Evolutionary conservation across 2,797 vertebrate genomes (phyloP), one percentile per base, ranked within the genome.

Genomic region (Amblyopsis hoosieri): DNA sequence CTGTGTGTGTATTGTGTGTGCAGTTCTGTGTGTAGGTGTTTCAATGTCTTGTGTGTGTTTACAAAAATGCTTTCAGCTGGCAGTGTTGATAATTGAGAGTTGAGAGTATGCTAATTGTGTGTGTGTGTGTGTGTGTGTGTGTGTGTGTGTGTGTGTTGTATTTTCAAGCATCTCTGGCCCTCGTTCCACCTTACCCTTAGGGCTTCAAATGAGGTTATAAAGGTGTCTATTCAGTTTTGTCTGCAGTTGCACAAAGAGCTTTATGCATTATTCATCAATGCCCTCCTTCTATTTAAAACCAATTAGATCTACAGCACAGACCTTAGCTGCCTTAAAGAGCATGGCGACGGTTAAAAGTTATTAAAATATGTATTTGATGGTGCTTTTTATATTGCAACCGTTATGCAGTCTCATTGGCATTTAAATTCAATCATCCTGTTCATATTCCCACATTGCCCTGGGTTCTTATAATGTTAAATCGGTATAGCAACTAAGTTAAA

Each of bases 41-140:
- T 8, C 3, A 37, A 37, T 37, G 33, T 37, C 33, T 37, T 37
- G 7, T 55, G 54, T 33, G 54, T 55, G 54, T 37, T 12, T 14
- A n/a, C 14, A 14, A 4, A 15, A n/a, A 51, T 14, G 49, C 9
- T n/a, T 51, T 13, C 13, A 51, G 46, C 46, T 37, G 12, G 8
- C 12, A n/a, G 54, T 56, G 12, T 37, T 29, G 13, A 29, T 55
- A 31, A 7, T 33, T 33, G 33, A 37, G 33, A 4, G 31, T 56
- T 19, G 46, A 12, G 11, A 48, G 46, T n/a, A 12, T 12, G 12
- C 46, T 48, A 8, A 17, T 11, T 54, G 29, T 55, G 54, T 55
- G 54, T 54, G 53, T 54, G n/a, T n/a, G n/a, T 54, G 53, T 54
- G 23, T 31, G 53, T 31, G 19, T 33, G 29, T 55, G 54, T 55